phyloP scores from a whole-genome alignment of 2,888 invertebrate species.

The Drosophila barbarae region DNA sequence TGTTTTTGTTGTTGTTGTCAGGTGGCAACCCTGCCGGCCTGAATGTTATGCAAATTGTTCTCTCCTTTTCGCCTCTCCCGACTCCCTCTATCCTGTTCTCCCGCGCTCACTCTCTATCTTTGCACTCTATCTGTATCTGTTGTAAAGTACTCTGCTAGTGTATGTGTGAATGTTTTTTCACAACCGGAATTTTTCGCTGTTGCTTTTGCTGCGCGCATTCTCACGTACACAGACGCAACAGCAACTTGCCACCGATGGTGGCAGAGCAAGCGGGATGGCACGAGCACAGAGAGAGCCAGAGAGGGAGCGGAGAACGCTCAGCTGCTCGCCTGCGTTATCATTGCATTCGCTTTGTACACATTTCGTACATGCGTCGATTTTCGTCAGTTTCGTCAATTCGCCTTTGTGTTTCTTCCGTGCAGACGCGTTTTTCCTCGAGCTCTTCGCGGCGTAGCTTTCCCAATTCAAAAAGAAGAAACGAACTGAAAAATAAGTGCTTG shows the following conservation, averaged over 20 bases:
- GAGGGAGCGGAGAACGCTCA: conserved; percentile 48
- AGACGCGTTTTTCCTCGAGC: conserved; percentile 64
- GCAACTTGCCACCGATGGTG: not conserved
- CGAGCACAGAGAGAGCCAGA: conserved; percentile 21
- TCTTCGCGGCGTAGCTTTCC: conserved; percentile 23
- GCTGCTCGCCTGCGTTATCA: conserved; percentile 65
- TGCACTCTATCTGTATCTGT: conserved; percentile 19
- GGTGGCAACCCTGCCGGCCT: conserved; percentile 36
- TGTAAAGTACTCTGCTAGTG: conserved; percentile 12
- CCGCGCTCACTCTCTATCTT: conserved; percentile 1
- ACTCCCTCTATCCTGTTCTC: conserved; percentile 5
- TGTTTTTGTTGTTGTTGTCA: conserved; percentile 17
- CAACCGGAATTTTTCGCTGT: conserved; percentile 71
- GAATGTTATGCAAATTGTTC: conserved; percentile 29
- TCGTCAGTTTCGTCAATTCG: conserved; percentile 57
- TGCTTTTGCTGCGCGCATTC: conserved; percentile 64
- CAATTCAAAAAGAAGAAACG: conserved; percentile 17
- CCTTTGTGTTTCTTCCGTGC: conserved; percentile 69
- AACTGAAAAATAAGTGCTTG: conserved; percentile 8
- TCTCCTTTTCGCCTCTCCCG: conserved; percentile 4
- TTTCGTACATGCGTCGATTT: conserved; percentile 57
- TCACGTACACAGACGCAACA: conserved; percentile 60
- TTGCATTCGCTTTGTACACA: conserved; percentile 65
- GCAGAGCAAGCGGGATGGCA: conserved; percentile 16
- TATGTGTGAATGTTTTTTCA: conserved; percentile 40